Evolutionary conservation across 2,888 invertebrate genomes (phyloP), one percentile per base, ranked within the genome.

Genomic region (Alsophila aescularia): DNA sequence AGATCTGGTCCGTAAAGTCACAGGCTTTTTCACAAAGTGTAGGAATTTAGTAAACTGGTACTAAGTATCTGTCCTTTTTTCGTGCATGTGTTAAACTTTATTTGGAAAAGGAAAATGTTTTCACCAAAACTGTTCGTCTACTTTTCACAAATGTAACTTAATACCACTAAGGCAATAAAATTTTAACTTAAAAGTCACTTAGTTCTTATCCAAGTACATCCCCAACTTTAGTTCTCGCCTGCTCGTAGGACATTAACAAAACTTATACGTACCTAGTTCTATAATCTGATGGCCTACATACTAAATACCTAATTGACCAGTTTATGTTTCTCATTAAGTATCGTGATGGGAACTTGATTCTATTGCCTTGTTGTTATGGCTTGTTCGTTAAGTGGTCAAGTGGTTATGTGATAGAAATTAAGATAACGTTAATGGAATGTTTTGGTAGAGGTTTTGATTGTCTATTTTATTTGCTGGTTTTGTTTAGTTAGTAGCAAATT

Each of bases 201-300:
- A 36, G 39, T 34, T 2, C 12, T 29, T 14, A 15, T 5, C 40
- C 15, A 10, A 24, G 50, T 55, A 13, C 24, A 24, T 12, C 45
- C 31, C 21, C 42, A 35, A 39, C 47, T 29, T 52, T 34, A 18
- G 12, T 5, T 32, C 65, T 85, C 73, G 83, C 85, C 84, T 85
- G 87, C 60, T 69, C 69, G 54, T 64, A 62, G 68, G 72, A 77
- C 85, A 83, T 87, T 87, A 87, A 77, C 76, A 67, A 76, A 77
- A 76, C 78, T 73, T 77, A 77, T 79, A 79, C 77, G 73, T 75
- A 52, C 79, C 68, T 66, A 69, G 65, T 62, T 66, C 69, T 68
- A 61, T 84, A 82, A 89, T 87, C 88, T 78, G 85, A 88, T 88
- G 85, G 67, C 87, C 87, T 81, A 85, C 75, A 85, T 85, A 75